phyloP scores from a whole-genome alignment of 1,140 invertebrate species.

The Eupristina koningsbergeri region DNA sequence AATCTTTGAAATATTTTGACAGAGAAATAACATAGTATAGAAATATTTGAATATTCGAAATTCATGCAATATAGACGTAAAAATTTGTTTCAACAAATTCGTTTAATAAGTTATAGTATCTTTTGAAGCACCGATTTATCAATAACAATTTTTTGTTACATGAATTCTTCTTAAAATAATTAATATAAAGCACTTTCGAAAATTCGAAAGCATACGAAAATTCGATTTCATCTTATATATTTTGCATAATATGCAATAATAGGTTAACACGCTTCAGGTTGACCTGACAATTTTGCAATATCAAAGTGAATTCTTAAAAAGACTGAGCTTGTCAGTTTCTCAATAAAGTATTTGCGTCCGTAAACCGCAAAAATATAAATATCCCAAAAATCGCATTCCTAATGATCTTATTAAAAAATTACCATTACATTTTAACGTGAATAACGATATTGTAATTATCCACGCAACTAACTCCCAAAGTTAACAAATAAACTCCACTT shows the following conservation, averaged over 20 bases:
- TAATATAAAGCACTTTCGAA: not conserved
- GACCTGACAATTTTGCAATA: conserved; percentile 47
- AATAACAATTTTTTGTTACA: not conserved
- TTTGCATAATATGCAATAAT: not conserved
- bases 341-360: not conserved
- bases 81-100: not conserved
- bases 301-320: conserved; percentile 56
- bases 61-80: too few relatives aligned
- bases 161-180: not conserved
- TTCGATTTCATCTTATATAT: not conserved
- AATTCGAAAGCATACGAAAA: not conserved
- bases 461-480: not conserved
- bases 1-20: not conserved
- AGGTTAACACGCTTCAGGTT: conserved; percentile 17
- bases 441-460: not conserved
- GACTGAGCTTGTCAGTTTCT: not conserved
- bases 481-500: conserved; percentile 7
- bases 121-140: not conserved
- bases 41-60: not conserved
- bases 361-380: not conserved
- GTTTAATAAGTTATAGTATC: not conserved
- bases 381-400: not conserved
- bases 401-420: not conserved
- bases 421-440: not conserved
- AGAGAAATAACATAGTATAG: not conserved